Evolutionary conservation across 2,797 vertebrate species (phyloP).

Genomic region (Echeneis naucrates): DNA sequence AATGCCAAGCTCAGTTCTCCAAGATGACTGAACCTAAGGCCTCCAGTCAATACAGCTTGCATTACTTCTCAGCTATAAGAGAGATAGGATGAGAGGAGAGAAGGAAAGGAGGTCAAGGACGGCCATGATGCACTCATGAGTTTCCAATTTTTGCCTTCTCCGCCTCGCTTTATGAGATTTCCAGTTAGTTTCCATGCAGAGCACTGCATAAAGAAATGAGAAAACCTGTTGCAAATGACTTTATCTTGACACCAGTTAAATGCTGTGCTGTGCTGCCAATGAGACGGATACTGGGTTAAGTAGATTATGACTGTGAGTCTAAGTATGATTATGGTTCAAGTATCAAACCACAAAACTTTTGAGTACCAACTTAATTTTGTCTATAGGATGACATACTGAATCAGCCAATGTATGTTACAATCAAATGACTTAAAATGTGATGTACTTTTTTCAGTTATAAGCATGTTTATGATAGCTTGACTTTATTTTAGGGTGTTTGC

Average conservation of each 20-base stretch:
- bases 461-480: neutral
- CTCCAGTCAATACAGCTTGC: neutral
- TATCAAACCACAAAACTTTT: neutral
- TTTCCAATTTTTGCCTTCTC: conserved; percentile 31
- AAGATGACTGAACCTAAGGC: neutral
- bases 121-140: conserved; percentile 8
- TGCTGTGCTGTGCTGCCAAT: neutral
- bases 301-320: neutral
- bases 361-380: accelerated
- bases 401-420: neutral
- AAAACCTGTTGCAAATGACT: conserved; percentile 5
- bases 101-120: conserved; percentile 48
- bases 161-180: conserved; percentile 36
- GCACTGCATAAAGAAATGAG: conserved; percentile 12
- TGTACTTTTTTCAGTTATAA: neutral
- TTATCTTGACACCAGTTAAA: neutral
- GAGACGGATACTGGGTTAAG: neutral
- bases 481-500: neutral
- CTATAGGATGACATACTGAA: neutral
- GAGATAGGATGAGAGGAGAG: neutral
- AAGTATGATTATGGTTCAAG: neutral
- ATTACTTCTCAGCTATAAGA: conserved; percentile 2
- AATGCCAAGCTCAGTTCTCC: neutral
- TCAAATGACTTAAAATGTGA: neutral
- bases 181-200: conserved; percentile 38